A percentile compares a stretch with the other conserved stretches of the same genome.
phyloP scores from a whole-genome alignment of 2,888 invertebrate genomes.

The Sminthurinus aureus region DNA sequence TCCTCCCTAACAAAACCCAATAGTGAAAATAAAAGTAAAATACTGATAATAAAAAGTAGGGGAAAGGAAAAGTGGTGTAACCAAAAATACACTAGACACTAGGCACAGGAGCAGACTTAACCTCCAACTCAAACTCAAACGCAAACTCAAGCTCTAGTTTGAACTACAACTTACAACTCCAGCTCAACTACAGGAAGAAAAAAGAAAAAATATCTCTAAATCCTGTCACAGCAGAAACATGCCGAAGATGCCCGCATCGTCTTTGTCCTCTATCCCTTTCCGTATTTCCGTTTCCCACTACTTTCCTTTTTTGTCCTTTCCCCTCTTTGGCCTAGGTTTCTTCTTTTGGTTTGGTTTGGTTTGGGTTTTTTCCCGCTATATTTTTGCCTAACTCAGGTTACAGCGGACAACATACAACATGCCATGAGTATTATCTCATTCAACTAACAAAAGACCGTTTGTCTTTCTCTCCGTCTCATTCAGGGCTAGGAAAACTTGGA shows the following conservation, averaged over 20 bases:
- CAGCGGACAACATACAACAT: neutral
- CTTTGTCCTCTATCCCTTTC: neutral
- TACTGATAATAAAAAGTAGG: too few relatives aligned
- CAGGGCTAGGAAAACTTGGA: neutral
- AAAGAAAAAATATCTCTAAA: conserved; percentile 3
- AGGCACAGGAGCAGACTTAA: too few relatives aligned
- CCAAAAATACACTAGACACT: too few relatives aligned
- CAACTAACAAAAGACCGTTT: neutral
- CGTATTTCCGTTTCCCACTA: neutral
- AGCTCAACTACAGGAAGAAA: neutral
- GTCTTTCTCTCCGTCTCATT: neutral
- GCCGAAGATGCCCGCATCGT: conserved; percentile 12
- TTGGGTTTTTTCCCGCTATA: neutral
- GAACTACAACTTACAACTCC: too few relatives aligned
- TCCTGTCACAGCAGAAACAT: conserved; percentile 16
- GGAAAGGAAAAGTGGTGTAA: neutral
- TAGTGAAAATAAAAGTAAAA: too few relatives aligned
- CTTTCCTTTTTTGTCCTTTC: neutral
- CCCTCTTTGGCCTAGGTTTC: neutral
- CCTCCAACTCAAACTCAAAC: too few relatives aligned
- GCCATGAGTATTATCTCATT: neutral
- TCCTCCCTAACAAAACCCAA: neutral
- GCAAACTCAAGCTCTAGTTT: too few relatives aligned
- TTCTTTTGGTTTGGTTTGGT: neutral
- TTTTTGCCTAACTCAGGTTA: neutral